Percentiles rank a stretch among this genome's conserved stretches.
These are phyloP conservation scores for Dysmachus trigonus DNA, from an alignment of 2,888 invertebrate species.

Conservation along the genomic window DNA sequence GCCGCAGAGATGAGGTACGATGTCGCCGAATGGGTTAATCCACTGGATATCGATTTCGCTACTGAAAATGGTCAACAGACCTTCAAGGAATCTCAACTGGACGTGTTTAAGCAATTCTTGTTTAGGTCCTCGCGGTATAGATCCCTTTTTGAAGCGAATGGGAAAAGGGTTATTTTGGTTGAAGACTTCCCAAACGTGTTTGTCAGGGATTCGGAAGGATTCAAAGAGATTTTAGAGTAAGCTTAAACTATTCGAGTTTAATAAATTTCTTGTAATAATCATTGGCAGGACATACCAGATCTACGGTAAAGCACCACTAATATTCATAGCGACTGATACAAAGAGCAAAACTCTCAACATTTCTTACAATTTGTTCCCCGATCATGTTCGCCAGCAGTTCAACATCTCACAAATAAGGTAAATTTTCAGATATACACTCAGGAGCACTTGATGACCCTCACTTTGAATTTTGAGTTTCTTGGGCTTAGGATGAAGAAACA, in stretches of 20 bases:
- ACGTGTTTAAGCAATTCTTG: constrained; percentile 79
- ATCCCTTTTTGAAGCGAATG: constrained; percentile 66
- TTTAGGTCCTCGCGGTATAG: constrained; percentile 80
- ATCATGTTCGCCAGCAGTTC: constrained; percentile 70
- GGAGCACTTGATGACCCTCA: no score
- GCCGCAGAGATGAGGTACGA: constrained; percentile 68
- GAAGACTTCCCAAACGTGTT: constrained; percentile 87
- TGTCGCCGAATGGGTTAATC: constrained; percentile 83
- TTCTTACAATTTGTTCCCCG: constrained; percentile 72
- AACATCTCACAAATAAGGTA: constrained; percentile 75
- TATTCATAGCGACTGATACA: constrained; percentile 78
- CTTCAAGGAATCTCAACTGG: constrained; percentile 69
- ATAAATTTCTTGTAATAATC: not conserved
- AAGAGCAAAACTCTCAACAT: constrained; percentile 70
- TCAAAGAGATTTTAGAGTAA: constrained; percentile 76
- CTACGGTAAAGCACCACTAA: constrained; percentile 74
- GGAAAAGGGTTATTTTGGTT: constrained; percentile 72
- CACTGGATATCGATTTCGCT: constrained; percentile 73
- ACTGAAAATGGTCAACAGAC: constrained; percentile 53
- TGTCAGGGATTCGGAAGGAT: constrained; percentile 71
- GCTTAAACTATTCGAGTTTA: constrained; percentile 49
- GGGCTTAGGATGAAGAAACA: no score
- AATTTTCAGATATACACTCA: no score
- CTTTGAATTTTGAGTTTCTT: no score
- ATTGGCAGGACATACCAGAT: constrained; percentile 40